A percentile compares a stretch with the other conserved stretches of the same genome.
Conservation (phyloP, 2,113 vertebrate genomes). For the Crocuta crocuta region DNA sequence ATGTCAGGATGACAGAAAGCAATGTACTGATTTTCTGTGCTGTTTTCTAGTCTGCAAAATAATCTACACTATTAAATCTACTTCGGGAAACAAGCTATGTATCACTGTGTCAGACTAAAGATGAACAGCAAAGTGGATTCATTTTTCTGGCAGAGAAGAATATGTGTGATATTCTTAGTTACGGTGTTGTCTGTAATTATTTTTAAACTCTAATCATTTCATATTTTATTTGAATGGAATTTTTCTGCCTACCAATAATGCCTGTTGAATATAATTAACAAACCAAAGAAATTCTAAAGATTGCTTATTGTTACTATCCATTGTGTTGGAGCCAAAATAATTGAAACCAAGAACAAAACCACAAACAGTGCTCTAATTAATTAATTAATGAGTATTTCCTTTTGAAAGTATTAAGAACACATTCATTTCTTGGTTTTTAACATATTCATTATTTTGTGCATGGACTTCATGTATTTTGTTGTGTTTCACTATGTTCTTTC, state of each 20-base stretch:
- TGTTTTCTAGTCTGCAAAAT: conserved; percentile 23
- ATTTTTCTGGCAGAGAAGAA: not conserved
- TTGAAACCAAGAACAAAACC: not conserved
- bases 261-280: not conserved
- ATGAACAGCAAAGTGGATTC: not conserved
- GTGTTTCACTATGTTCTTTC: not conserved
- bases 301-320: not conserved
- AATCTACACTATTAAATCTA: conserved; percentile 29
- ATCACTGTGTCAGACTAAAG: conserved; percentile 39
- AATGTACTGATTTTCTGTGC: not conserved
- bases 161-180: not conserved
- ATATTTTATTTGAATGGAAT: not conserved
- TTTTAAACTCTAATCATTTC: conserved; percentile 3
- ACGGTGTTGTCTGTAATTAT: not conserved
- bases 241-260: not conserved
- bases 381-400: not conserved
- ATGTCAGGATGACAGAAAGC: not conserved
- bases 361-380: not conserved
- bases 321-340: not conserved
- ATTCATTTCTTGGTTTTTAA: not conserved
- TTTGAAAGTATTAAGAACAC: not conserved
- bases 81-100: not conserved
- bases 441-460: not conserved
- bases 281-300: not conserved
- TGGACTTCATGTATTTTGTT: not conserved